These are phyloP conservation scores for Hydrotaea cyrtoneurina DNA, from an alignment of 2,888 invertebrate species.

Conservation along the genomic window DNA sequence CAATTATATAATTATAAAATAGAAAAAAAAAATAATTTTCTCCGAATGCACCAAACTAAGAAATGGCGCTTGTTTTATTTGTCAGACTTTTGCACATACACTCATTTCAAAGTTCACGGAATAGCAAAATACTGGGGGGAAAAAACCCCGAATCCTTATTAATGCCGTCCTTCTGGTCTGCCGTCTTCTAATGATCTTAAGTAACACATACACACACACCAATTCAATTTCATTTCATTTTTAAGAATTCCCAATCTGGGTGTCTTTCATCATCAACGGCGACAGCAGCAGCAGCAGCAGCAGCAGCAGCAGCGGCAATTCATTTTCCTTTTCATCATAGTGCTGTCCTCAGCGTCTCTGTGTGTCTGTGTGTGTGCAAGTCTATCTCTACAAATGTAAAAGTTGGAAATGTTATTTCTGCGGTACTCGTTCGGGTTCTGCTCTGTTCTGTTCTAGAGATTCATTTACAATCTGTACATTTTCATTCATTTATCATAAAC, in stretches of 20 bases:
- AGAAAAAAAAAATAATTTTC: no score
- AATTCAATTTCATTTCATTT: conserved; percentile 7
- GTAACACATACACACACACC: neutral
- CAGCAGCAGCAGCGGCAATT: no score
- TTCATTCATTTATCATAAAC: conserved; percentile 33
- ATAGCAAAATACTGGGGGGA: neutral
- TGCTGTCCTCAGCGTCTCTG: no score
- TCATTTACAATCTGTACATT: conserved; percentile 19
- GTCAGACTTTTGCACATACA: neutral
- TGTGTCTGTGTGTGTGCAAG: no score
- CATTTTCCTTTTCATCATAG: no score
- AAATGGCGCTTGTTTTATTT: no score
- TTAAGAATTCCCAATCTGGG: neutral
- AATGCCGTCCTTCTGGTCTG: no score
- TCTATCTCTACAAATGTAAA: no score
- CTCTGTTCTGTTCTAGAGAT: neutral
- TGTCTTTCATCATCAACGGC: neutral
- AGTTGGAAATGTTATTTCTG: neutral
- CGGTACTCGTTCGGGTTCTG: neutral
- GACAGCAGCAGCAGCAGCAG: neutral
- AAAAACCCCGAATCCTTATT: neutral
- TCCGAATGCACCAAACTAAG: no score
- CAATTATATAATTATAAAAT: no score
- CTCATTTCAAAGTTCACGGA: neutral
- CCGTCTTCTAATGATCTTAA: neutral